Evolutionary conservation across 2,797 vertebrate genomes (phyloP).

Genomic region (Cottoperca gobio): DNA sequence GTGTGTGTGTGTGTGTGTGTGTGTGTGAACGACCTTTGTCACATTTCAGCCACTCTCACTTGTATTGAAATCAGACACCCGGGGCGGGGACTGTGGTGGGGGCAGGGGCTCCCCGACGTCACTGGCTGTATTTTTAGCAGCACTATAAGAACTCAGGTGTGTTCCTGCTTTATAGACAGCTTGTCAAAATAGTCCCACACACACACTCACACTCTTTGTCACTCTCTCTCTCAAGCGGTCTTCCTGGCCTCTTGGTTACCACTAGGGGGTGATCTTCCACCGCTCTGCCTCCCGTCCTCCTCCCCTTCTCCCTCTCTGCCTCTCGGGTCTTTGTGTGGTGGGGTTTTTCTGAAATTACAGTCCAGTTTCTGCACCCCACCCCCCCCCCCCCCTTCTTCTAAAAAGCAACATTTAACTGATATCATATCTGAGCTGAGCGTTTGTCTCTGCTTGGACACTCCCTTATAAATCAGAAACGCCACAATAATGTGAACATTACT

Average conservation of each 20-base stretch:
- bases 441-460: conserved; percentile 1
- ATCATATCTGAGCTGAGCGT: background rate
- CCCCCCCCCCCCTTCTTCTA: background rate
- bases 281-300: conserved; percentile 15
- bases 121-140: conserved; percentile 73
- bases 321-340: conserved; percentile 60
- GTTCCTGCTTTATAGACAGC: conserved; percentile 36
- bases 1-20: too few species aligned
- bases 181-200: conserved; percentile 27
- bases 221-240: background rate
- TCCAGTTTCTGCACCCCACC: background rate
- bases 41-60: background rate
- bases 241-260: conserved; percentile 39
- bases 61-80: background rate
- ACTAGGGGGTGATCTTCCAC: conserved; percentile 75
- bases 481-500: background rate
- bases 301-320: conserved; percentile 1
- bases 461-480: background rate
- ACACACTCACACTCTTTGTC: background rate
- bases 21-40: background rate
- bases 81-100: background rate
- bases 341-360: conserved; percentile 23
- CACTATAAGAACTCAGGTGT: conserved; percentile 74
- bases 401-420: conserved; percentile 1
- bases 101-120: conserved; percentile 44